Evolutionary conservation across 2,888 invertebrate species (phyloP), one percentile per base, ranked within the genome.

Genomic region (Phrixothrix hirtus): DNA sequence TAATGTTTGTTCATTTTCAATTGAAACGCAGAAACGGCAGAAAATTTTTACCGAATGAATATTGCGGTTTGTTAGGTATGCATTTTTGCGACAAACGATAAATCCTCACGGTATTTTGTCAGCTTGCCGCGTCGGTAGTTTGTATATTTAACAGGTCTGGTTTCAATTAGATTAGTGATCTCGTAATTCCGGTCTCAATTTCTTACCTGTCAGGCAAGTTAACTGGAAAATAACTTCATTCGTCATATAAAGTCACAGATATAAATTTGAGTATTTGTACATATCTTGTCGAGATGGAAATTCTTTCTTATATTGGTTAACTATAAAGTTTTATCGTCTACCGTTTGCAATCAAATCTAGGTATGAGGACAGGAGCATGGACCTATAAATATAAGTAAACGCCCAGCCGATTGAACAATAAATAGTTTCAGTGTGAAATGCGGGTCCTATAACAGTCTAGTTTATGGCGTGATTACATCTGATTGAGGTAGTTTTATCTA

Each of bases 1-100:
- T 68, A 69, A 64, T 72, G 69, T 71, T 71, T 70, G 71, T 66
- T 68, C 69, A 69, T 70, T 71, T 71, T 72, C 71, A 71, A 71
- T 72, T 72, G 72, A 71, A 72, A 71, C 65, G 65, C 67, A 69
- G 68, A 65, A 67, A 65, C 57, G 54, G 55, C 37, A 21, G 51
- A 48, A 37, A 61, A 44, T 49, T 59, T 57, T 58, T 41, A 51
- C 38, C 59, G 62, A 60, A 62, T 63, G 61, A 62, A 61, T 57
- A 60, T 55, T 58, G 62, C 65, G 72, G 70, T 70, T 72, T 72
- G 71, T 72, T 73, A 72, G 71, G 65, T 69, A 71, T 72, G 70
- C 70, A 72, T 72, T 73, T 73, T 72, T 72, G 65, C 67, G 64
- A 69, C 66, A 67, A 72, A 72, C 68, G 70, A 71, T 70, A 64